phyloP scores from a whole-genome alignment of 2,113 vertebrate species.

The Pseudolaguvia tuberculata region DNA sequence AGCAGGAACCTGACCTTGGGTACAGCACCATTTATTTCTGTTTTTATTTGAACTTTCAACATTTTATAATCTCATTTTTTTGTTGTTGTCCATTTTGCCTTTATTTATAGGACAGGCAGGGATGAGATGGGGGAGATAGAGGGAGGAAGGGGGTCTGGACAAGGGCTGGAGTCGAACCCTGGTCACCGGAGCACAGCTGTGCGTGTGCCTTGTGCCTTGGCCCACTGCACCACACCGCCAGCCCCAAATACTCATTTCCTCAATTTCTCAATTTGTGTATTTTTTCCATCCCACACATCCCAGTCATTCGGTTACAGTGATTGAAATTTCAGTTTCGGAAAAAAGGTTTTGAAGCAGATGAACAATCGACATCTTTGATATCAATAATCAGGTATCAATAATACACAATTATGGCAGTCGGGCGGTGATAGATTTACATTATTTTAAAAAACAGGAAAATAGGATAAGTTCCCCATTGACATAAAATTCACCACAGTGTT shows the following conservation, averaged over 20 bases:
- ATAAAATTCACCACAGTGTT: constrained; percentile 23
- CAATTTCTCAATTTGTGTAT: constrained; percentile 3
- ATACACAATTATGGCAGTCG: background rate
- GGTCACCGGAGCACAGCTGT: too few species aligned
- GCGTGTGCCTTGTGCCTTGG: too few species aligned
- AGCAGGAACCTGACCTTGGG: background rate
- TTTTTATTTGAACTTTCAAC: background rate
- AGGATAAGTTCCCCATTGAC: background rate
- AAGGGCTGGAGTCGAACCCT: too few species aligned
- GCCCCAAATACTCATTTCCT: constrained; percentile 15
- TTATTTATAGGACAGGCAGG: too few species aligned
- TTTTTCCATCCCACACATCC: background rate
- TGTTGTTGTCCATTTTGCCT: too few species aligned
- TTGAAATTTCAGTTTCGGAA: constrained; percentile 7
- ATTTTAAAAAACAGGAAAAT: background rate
- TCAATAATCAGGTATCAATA: background rate
- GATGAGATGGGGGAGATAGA: too few species aligned
- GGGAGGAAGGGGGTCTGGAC: too few species aligned
- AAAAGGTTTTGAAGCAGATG: constrained; percentile 7
- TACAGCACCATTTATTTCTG: background rate
- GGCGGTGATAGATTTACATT: background rate
- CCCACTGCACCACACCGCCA: too few species aligned
- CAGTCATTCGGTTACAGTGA: constrained; percentile 20
- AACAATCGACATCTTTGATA: background rate
- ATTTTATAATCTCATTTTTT: constrained; percentile 26